Base-by-base conservation (phyloP, 1,140 invertebrate species). In the Drosophila asahinai region DNA sequence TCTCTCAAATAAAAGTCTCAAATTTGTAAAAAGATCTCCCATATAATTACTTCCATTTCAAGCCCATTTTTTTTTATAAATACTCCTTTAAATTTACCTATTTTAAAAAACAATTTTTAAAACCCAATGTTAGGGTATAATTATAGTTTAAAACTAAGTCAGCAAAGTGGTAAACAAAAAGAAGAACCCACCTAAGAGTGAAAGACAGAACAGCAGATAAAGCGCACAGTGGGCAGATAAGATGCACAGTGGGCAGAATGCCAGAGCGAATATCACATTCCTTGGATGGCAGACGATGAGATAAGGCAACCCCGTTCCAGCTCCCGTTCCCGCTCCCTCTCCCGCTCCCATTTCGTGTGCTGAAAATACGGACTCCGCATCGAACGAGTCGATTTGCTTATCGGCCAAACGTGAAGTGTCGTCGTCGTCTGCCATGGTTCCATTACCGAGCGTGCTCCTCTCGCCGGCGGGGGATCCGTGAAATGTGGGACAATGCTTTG, bases 401-500 rank as follows among this genome's bases (percentile, higher is more conserved):
- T 80, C 79, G 66, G 60, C 43, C 78, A 59, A 79, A 51, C 60
- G 42, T 71, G 43, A 68, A 72, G 68, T 54, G 75, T 57, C 54
- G 33, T 11, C 9, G 54, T 11, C 9, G 54, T 67, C 73, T 76
- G 70, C 42, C 25, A 38, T 45, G 25, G 57, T 49, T 55, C 54
- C 52, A 43, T 66, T 59, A 62, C 22, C 42, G n/a, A 17, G 30
- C 17, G 36, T 9, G 7, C 49, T 51, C 9, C 19, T 47, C 22
- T 12, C 17, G 43, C 7, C 9, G 33, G 57, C 55, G 57, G 57
- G 55, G 57, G 57, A 45, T 45, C 61, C 67, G 6, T 14, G 42
- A 52, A 65, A 77, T 74, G 64, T 82, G 80, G 80, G 74, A 51
- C 80, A 55, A 61, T 75, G 71, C 58, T 36, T 49, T 57, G 66